Percentiles rank a stretch among this genome's conserved stretches.
Evolutionary conservation across 2,113 vertebrate species (phyloP).

Genomic region (Origma solitaria): DNA sequence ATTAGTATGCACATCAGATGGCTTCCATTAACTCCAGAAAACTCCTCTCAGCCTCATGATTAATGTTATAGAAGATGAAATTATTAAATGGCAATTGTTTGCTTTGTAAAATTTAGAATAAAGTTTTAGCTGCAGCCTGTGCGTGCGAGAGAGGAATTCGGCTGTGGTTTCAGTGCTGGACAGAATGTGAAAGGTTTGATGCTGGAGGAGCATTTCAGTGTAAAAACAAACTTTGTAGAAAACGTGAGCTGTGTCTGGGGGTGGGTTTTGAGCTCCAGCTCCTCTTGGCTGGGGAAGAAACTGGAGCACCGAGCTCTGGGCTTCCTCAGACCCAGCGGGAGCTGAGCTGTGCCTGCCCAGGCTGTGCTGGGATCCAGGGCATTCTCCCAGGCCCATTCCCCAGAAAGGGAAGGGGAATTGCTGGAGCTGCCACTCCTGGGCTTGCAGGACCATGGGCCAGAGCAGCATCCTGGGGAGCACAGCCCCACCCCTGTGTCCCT

Average conservation of each 20-base stretch:
- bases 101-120: not conserved
- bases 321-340: not conserved
- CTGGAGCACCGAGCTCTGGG: not conserved
- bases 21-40: constrained; percentile 46
- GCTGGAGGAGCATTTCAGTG: not conserved
- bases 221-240: not conserved
- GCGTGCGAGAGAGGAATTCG: not conserved
- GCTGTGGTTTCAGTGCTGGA: not conserved
- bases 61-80: not conserved
- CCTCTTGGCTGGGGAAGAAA: not conserved
- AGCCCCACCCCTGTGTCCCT: too few species aligned
- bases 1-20: constrained; percentile 48
- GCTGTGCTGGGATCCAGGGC: not conserved
- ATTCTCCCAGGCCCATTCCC: rapidly evolving
- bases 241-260: not conserved
- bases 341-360: not conserved
- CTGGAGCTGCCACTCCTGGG: not conserved
- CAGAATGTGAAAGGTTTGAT: not conserved
- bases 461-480: not conserved
- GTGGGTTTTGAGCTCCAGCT: not conserved
- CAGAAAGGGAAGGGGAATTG: not conserved
- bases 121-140: not conserved
- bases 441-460: rapidly evolving
- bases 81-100: constrained; percentile 23
- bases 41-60: not conserved